Evolutionary conservation across 2,797 vertebrate species (phyloP), one percentile per base, ranked within the genome.

Genomic region (Oryzias sinensis): DNA sequence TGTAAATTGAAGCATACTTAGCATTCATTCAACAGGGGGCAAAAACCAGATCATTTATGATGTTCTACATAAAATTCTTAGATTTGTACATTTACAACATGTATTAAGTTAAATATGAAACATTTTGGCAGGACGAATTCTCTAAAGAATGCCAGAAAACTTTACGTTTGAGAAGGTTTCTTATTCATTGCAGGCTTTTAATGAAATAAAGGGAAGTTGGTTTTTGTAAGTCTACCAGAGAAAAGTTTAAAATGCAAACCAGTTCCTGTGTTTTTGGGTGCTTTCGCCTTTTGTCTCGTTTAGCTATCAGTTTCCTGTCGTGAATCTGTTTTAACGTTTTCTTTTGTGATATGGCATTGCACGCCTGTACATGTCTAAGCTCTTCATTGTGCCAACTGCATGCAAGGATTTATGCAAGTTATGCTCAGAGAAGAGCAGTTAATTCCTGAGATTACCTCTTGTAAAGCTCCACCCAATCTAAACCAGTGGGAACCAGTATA

Each of bases 401-500:
- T 72, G 59, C 65, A 72, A 77, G 67, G 60, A 69, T 83, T 70
- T 60, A 62, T 70, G 67, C 60, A 54, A 76, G 65, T 78, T 77
- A 43, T 55, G 62, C 70, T 60, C 73, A 64, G 73, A 50, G 62
- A 82, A 72, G 57, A 83, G 65, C 69, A 80, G 76, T 81, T 83
- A 82, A 82, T 85, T 74, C 68, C 67, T 49, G 68, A 68, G 77
- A 74, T 84, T 85, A 78, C 73, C 80, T 56, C 57, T 66, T 53
- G 66, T 65, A 54, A 75, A 78, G 79, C 85, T 83, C 84, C 83
- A 88, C 83, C 84, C 84, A 76, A 68, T 65, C 58, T 66, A 51
- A 72, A 79, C 82, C 74, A 75, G 80, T 86, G 85, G 83, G 87
- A 90, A 80, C 72, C 62, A 40, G 63, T 25, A 65, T 88, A 86